Percentiles rank a stretch among this genome's conserved stretches.
phyloP scores from a whole-genome alignment of 2,113 vertebrate genomes.

The Aegithalos caudatus region DNA sequence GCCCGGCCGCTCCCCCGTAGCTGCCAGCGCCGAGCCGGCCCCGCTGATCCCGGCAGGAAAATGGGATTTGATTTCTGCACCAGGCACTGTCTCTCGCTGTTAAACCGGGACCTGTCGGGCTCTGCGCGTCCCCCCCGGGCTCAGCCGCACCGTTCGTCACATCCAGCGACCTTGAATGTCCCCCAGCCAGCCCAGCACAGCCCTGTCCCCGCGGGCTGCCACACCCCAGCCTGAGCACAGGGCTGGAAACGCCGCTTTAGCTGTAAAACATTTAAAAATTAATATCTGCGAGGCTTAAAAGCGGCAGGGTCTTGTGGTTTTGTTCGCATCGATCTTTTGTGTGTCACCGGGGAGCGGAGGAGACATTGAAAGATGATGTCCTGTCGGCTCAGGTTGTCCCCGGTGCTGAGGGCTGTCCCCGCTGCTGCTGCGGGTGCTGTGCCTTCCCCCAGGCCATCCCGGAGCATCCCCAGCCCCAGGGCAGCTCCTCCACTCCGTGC shows the following conservation, averaged over 20 bases:
- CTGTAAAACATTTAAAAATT: not conserved
- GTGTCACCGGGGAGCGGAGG: not conserved
- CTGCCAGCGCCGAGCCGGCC: not conserved
- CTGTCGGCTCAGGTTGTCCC: not conserved
- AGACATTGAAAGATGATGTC: not conserved
- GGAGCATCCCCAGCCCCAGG: not conserved
- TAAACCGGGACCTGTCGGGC: not conserved
- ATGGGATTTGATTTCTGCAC: slow-evolving; percentile 1
- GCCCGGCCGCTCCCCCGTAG: not conserved
- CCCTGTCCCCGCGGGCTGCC: not conserved
- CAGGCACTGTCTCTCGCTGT: not conserved
- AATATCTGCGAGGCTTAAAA: not conserved
- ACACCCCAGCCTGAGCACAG: not conserved
- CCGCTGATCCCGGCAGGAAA: not conserved
- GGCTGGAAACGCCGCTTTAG: rapidly evolving
- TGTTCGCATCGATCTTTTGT: not conserved
- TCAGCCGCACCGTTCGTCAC: not conserved
- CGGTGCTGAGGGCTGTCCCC: not conserved
- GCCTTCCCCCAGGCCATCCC: not conserved
- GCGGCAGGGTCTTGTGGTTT: rapidly evolving
- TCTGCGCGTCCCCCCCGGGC: not conserved
- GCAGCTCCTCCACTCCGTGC: rapidly evolving
- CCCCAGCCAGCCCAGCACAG: not conserved
- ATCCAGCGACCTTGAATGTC: not conserved
- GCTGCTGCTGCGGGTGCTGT: not conserved